Conservation (phyloP, 2,888 invertebrate species). For the Entomobrya multifasciata region DNA sequence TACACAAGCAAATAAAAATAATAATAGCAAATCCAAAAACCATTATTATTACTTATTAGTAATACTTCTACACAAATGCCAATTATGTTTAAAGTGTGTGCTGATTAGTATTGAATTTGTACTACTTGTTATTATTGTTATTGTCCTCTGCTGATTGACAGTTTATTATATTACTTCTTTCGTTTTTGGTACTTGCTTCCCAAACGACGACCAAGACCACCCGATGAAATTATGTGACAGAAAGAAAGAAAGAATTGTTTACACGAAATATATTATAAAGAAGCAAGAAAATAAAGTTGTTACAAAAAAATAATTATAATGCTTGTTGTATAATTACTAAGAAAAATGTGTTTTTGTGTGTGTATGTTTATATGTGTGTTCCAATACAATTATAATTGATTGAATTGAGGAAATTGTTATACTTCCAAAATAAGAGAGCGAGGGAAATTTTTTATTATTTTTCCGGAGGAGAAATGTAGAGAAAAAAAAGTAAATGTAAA, state of each 20-base stretch:
- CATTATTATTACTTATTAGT: constrained; percentile 44
- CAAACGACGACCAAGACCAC: background rate
- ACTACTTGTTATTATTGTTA: background rate
- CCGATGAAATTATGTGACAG: background rate
- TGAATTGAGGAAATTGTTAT: too few species aligned
- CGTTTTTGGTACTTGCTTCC: background rate
- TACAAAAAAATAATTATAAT: background rate
- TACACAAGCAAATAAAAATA: constrained; percentile 12
- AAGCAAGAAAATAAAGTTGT: background rate
- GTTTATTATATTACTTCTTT: too few species aligned
- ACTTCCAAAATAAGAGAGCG: too few species aligned
- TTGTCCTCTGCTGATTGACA: constrained; percentile 13
- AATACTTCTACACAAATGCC: constrained; percentile 48
- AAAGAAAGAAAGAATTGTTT: background rate
- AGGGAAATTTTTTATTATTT: too few species aligned
- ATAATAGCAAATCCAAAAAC: too few species aligned
- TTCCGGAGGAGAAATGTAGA: too few species aligned
- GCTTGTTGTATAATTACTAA: too few species aligned
- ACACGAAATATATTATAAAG: background rate
- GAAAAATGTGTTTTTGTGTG: too few species aligned
- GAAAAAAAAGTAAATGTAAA: too few species aligned
- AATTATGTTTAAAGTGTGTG: constrained; percentile 54
- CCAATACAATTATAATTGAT: too few species aligned
- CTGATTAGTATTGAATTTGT: background rate
- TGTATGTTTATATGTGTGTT: too few species aligned